Base-by-base conservation (phyloP, 30 jellyfish, hydroid and myxozoan species). In the Euphysa ruthae region DNA sequence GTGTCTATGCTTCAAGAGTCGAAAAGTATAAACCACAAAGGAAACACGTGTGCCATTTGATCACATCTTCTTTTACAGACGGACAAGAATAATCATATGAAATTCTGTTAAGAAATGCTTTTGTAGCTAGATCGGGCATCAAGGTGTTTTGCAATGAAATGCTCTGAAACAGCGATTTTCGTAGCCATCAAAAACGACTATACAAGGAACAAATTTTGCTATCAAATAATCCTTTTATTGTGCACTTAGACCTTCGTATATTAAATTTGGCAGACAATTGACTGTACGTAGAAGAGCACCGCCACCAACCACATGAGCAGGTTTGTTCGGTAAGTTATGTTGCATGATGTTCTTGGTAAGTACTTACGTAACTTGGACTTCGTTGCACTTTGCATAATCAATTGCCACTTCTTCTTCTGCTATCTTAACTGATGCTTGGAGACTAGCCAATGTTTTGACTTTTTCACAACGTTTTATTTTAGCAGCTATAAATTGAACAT, bases 371-470 rank as follows among this genome's bases (percentile, higher is more conserved):
- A n/a, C n/a, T n/a, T n/a, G n/a, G n/a, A n/a, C n/a, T n/a, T n/a
- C n/a, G n/a, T n/a, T n/a, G n/a, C n/a, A n/a, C n/a, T n/a, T n/a
- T n/a, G n/a, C n/a, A n/a, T n/a, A n/a, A n/a, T n/a, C n/a, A n/a
- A n/a, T n/a, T n/a, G n/a, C n/a, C n/a, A n/a, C n/a, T n/a, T n/a
- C n/a, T 32, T 49, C 58, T 29, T 52, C n/a, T 32, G 25, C 60
- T 21, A 69, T 50, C 28, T 25, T 50, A 25, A 69, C 44, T 18
- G 69, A 55, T 4, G 54, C 21, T 2, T 27, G 66, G 19, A 69
- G 31, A 20, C 25, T 18, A 25, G 49, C 58, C 81, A 69, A 20
- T n/a, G 77, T 46, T 28, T 35, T 29, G 28, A 69, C 81, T 34
- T 13, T 30, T 33, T 49, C 78, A n/a, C 16, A 15, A 25, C 78